phyloP scores from a whole-genome alignment of 2,113 vertebrate species.

The Rhea pennata region DNA sequence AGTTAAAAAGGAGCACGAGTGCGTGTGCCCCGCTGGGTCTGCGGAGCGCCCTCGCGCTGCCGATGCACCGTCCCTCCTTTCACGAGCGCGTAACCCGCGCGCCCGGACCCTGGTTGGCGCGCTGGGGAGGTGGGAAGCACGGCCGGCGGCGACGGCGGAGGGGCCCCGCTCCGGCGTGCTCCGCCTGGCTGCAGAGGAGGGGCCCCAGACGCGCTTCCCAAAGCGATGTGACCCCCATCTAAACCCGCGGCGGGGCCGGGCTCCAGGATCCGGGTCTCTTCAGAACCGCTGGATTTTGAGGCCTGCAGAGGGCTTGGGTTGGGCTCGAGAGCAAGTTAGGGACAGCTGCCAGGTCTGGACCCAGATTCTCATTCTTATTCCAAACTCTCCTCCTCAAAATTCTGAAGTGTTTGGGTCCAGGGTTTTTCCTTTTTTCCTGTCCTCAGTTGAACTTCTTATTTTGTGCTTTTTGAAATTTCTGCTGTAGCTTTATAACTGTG shows the following conservation, averaged over 20 bases:
- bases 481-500: background rate
- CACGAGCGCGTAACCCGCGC: background rate
- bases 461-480: background rate
- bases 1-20: accelerated
- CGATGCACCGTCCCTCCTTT: background rate
- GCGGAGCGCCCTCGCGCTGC: background rate
- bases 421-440: background rate
- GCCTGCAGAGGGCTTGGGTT: background rate
- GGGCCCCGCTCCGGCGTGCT: background rate
- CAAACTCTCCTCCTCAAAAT: background rate
- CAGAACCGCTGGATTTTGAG: background rate
- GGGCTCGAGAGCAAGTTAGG: accelerated
- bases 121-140: too few relatives aligned
- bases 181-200: background rate
- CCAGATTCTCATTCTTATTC: background rate
- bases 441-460: background rate
- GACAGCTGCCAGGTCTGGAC: background rate
- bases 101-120: too few relatives aligned
- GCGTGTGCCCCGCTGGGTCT: too few relatives aligned
- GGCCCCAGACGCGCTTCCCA: background rate
- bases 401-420: background rate
- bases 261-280: background rate
- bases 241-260: background rate
- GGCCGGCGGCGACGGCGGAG: too few relatives aligned
- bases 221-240: background rate